Percentiles rank a stretch among this genome's conserved stretches.
These are phyloP conservation scores for Drosophila kanapiae DNA, from an alignment of 1,140 invertebrate species.

Conservation along the genomic window DNA sequence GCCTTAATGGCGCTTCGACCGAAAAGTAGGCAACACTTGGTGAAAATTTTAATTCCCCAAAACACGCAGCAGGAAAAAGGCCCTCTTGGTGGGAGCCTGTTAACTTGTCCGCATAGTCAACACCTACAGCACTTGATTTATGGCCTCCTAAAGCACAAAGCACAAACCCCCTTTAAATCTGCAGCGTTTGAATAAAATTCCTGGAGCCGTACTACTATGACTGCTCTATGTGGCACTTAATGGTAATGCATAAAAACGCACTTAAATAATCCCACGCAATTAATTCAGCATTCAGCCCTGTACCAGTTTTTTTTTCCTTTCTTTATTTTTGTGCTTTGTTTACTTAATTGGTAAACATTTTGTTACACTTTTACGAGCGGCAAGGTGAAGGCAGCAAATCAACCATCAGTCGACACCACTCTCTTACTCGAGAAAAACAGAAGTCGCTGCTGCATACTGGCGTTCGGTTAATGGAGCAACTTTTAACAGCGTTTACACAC, in stretches of 20 bases:
- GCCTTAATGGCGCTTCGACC: slow-evolving; percentile 62
- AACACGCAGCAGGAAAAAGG: slow-evolving; percentile 51
- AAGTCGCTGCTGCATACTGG: slow-evolving; percentile 44
- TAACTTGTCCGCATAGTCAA: slow-evolving; percentile 67
- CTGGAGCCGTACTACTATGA: slow-evolving; percentile 15
- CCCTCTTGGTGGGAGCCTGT: slow-evolving; percentile 36
- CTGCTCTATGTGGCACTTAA: slow-evolving; percentile 66
- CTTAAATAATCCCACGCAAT: slow-evolving; percentile 80
- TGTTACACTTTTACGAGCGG: slow-evolving; percentile 77
- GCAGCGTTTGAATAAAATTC: slow-evolving; percentile 56
- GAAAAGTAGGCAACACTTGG: slow-evolving; percentile 76
- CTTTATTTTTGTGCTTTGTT: slow-evolving; percentile 55
- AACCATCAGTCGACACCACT: slow-evolving; percentile 36
- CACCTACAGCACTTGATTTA: slow-evolving; percentile 73
- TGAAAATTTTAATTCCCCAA: slow-evolving; percentile 67
- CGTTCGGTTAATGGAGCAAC: slow-evolving; percentile 57
- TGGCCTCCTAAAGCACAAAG: slow-evolving; percentile 37
- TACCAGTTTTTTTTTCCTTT: slow-evolving; percentile 19
- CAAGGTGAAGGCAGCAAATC: slow-evolving; percentile 71
- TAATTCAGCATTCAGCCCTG: slow-evolving; percentile 66
- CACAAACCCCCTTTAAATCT: slow-evolving; percentile 53
- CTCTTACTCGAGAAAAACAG: slow-evolving; percentile 15
- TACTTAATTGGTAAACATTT: slow-evolving; percentile 83
- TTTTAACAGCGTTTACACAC: slow-evolving; percentile 56
- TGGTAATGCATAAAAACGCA: slow-evolving; percentile 83